Conservation (phyloP, 2,888 invertebrate genomes). For the Hemistola chrysoprasaria region DNA sequence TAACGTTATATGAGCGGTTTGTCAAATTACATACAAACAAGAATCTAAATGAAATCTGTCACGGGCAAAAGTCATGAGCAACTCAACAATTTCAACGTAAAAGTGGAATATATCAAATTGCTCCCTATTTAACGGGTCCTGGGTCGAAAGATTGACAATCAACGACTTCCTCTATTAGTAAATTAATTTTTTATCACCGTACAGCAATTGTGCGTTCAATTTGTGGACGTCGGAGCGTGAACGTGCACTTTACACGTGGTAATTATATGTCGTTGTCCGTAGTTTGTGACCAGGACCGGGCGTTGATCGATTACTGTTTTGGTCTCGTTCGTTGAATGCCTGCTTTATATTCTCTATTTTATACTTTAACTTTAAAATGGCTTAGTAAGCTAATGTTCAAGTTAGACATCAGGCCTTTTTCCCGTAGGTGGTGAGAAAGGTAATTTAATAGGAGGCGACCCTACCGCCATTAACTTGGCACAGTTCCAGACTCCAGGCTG, state of each 20-base stretch:
- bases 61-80: slow-evolving; percentile 6
- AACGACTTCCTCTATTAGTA: slow-evolving; percentile 56
- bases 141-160: slow-evolving; percentile 37
- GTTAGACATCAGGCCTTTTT: too few species aligned
- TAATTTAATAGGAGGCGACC: too few species aligned
- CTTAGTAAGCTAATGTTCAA: too few species aligned
- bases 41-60: neutral
- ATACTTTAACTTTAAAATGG: too few species aligned
- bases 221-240: slow-evolving; percentile 59
- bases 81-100: slow-evolving; percentile 22
- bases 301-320: slow-evolving; percentile 6
- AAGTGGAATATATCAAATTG: slow-evolving; percentile 27
- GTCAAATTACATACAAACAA: too few species aligned
- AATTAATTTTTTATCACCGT: slow-evolving; percentile 55
- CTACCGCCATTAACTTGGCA: too few species aligned
- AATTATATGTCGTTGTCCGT: slow-evolving; percentile 19
- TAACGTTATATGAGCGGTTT: too few species aligned
- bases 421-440: too few species aligned
- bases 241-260: slow-evolving; percentile 36
- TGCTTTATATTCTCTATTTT: too few species aligned
- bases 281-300: neutral
- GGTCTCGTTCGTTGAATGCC: too few species aligned
- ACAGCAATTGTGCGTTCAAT: slow-evolving; percentile 64
- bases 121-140: slow-evolving; percentile 31
- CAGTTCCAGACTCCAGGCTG: too few species aligned